Evolutionary conservation across 2,888 invertebrate species (phyloP).

Genomic region (Sinotaia quadrata): DNA sequence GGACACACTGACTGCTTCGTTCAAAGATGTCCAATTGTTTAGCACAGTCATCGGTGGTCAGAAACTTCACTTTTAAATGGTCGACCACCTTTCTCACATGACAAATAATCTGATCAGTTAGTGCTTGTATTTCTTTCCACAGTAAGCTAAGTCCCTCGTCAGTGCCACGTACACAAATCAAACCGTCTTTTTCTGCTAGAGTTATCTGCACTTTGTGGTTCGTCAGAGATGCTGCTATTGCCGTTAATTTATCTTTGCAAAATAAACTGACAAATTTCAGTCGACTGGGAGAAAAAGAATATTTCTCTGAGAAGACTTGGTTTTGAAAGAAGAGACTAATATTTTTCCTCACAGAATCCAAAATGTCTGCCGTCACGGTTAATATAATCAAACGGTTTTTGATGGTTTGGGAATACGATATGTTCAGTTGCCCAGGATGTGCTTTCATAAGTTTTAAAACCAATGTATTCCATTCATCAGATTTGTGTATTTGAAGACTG

Average conservation of each 20-base stretch:
- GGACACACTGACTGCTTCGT: no score
- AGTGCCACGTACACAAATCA: neutral
- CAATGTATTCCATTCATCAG: neutral
- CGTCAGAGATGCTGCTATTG: constrained; percentile 14
- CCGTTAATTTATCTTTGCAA: constrained; percentile 28
- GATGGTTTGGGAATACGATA: neutral
- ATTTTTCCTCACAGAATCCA: neutral
- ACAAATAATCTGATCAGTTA: neutral
- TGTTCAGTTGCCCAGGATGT: neutral
- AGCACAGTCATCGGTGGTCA: no score
- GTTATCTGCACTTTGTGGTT: neutral
- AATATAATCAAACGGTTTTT: neutral
- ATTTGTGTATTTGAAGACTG: neutral
- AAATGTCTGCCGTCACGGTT: neutral
- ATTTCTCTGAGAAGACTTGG: constrained; percentile 22
- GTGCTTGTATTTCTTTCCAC: neutral
- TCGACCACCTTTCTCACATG: no score
- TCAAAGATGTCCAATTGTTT: no score
- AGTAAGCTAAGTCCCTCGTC: neutral
- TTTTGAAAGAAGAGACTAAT: constrained; percentile 36
- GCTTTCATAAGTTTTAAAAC: neutral
- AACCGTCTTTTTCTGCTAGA: neutral
- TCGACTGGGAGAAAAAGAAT: constrained; percentile 19
- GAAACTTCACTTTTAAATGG: no score
- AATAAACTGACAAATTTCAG: constrained; percentile 34